Base-by-base conservation (phyloP, 2,888 invertebrate genomes). In the Gortyna flavago region DNA sequence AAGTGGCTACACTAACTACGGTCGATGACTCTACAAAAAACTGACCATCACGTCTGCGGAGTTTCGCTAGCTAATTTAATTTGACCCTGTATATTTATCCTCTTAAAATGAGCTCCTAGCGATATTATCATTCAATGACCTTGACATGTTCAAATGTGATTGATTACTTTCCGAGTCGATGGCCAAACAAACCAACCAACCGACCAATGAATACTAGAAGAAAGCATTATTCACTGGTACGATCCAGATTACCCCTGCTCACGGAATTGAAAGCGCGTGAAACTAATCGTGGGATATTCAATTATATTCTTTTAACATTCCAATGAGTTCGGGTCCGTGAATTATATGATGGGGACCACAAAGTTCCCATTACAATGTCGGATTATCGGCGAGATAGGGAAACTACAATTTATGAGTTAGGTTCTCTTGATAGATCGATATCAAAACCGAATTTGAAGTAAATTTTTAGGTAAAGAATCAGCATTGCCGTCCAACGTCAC, bases 281-380 rank as follows among this genome's bases (percentile, higher is more conserved):
- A 86, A 76, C 77, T 74, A 76, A 68, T 81, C 79, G 66, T 48
- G 71, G 66, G 65, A 85, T 89, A 89, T 91, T 91, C 90, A 92
- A 92, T 92, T 93, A 92, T 90, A 90, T 91, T 92, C 86, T 90
- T 92, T 91, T 89, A 91, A 89, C 83, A 89, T 91, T 89, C 89
- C 86, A 85, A 84, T 88, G 88, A 85, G 89, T 92, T 90, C 79
- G 82, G 85, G 83, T 90, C 89, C 88, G 81, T 88, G 88, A 92
- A 88, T 89, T 90, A 92, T 90, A 88, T 87, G 78, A 85, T 81
- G 83, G 79, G 86, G 80, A 85, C 83, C 84, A 72, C 76, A 62
- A 77, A 80, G 76, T 76, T 76, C 75, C 88, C 89, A 91, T 91
- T 90, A 90, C 87, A 85, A 83, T 88, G 87, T 85, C 87, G 84